Conservation (phyloP, 1,140 invertebrate species). For the Bombus huntii region DNA sequence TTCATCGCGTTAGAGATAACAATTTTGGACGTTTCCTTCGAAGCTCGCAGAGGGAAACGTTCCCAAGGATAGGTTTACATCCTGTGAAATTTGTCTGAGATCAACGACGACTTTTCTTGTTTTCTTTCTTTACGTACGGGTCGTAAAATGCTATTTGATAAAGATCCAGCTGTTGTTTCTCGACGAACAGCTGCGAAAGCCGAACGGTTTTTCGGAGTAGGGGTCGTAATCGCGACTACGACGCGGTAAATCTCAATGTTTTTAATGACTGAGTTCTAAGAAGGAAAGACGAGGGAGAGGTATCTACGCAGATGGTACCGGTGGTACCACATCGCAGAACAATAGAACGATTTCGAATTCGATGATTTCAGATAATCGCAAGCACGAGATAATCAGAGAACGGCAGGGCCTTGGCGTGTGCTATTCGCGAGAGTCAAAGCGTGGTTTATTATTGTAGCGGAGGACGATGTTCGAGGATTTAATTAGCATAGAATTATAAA, state of each 20-base stretch:
- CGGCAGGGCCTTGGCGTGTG: not conserved
- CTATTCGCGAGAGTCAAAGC: constrained; percentile 15
- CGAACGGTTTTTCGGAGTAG: constrained; percentile 41
- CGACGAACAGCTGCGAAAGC: constrained; percentile 19
- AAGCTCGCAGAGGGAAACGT: constrained; percentile 47
- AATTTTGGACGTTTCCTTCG: constrained; percentile 57
- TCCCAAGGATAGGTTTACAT: constrained; percentile 26
- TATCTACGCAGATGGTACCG: not conserved
- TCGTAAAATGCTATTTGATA: constrained; percentile 62
- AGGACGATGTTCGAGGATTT: constrained; percentile 54
- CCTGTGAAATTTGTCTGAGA: constrained; percentile 37
- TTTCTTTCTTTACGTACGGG: not conserved
- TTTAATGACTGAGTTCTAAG: constrained; percentile 42
- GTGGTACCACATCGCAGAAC: constrained; percentile 3
- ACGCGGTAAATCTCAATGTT: constrained; percentile 34
- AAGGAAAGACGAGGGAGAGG: not conserved
- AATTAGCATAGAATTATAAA: constrained; percentile 68
- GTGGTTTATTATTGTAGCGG: constrained; percentile 37
- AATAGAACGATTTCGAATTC: constrained; percentile 28
- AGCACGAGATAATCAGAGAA: constrained; percentile 13
- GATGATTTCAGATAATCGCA: not conserved
- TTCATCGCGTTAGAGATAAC: constrained; percentile 9
- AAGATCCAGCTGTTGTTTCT: constrained; percentile 55
- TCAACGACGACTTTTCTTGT: constrained; percentile 18
- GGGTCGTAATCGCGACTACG: constrained; percentile 27